These are phyloP conservation scores for Ictalurus furcatus DNA, from an alignment of 2,113 vertebrate species.

Conservation along the genomic window DNA sequence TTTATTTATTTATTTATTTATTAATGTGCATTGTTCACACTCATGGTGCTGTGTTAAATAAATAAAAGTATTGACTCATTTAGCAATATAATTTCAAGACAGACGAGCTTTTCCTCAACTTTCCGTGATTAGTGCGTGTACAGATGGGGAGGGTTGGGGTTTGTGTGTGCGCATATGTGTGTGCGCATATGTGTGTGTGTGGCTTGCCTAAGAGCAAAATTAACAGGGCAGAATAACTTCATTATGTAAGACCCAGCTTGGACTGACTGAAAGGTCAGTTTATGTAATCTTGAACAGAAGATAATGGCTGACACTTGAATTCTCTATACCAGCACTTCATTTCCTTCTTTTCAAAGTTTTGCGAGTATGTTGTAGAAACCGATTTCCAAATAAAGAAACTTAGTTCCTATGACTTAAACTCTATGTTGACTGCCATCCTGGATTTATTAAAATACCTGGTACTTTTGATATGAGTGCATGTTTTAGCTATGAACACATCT, in stretches of 20 bases:
- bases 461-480: background rate
- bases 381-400: background rate
- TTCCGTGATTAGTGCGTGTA: background rate
- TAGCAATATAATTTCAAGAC: background rate
- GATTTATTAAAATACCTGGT: background rate
- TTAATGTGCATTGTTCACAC: background rate
- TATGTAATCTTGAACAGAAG: background rate
- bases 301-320: slow-evolving; percentile 7
- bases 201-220: slow-evolving; percentile 47
- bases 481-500: background rate
- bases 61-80: background rate
- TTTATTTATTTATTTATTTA: too few species aligned
- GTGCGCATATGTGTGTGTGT: background rate
- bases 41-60: background rate
- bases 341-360: background rate
- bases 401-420: background rate
- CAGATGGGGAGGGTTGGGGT: background rate
- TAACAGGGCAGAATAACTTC: slow-evolving; percentile 53
- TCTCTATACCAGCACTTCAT: background rate
- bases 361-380: background rate
- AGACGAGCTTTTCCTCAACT: background rate
- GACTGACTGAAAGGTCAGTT: slow-evolving; percentile 9
- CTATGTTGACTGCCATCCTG: background rate
- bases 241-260: slow-evolving; percentile 50
- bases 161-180: slow-evolving; percentile 11